Percentiles rank a stretch among this genome's conserved stretches.
Conservation (phyloP, 2,113 vertebrate species). For the Probosciger aterrimus region DNA sequence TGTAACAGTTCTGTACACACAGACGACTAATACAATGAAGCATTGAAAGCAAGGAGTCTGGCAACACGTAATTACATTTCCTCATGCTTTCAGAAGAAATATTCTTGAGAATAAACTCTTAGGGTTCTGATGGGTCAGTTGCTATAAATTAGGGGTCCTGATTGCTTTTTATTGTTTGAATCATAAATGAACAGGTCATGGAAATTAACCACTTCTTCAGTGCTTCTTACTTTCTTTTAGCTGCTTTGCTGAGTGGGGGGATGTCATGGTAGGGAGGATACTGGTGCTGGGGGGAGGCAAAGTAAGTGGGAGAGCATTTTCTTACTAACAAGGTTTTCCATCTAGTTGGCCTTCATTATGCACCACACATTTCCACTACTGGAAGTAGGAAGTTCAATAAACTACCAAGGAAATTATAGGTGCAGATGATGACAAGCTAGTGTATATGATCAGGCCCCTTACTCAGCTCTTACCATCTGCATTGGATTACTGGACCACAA, state of each 20-base stretch:
- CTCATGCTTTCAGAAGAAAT: background rate
- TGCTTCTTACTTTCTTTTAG: background rate
- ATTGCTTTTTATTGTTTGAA: constrained; percentile 27
- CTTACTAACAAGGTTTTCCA: background rate
- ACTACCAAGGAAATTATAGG: background rate
- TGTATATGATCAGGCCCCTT: background rate
- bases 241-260: background rate
- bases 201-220: constrained; percentile 32
- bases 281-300: background rate
- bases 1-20: background rate
- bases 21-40: background rate
- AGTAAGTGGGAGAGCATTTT: background rate
- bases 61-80: constrained; percentile 1
- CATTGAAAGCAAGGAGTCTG: background rate
- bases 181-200: background rate
- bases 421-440: background rate
- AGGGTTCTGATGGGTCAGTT: constrained; percentile 39
- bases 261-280: background rate
- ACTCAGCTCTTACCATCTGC: background rate
- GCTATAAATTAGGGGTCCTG: constrained; percentile 27
- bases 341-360: background rate
- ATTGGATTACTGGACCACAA: background rate
- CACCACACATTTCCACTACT: background rate
- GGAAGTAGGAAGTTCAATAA: background rate
- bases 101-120: background rate